phyloP scores from a whole-genome alignment of 2,888 invertebrate genomes.

The Oligia latruncula region DNA sequence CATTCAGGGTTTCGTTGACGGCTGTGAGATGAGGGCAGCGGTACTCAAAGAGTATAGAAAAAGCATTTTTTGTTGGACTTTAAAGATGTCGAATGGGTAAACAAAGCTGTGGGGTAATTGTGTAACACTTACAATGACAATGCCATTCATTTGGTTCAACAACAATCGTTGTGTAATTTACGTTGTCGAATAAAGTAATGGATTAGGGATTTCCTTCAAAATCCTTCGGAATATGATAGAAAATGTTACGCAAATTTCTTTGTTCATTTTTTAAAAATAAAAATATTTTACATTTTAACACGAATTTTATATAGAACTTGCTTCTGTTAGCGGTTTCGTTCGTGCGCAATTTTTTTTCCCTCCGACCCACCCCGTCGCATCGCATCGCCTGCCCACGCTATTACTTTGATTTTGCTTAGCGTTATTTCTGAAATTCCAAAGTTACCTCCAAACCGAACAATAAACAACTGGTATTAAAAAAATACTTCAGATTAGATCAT shows the following conservation, averaged over 20 bases:
- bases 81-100: background rate
- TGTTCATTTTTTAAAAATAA: background rate
- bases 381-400: too few species aligned
- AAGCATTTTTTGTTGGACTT: background rate
- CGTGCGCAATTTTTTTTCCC: too few species aligned
- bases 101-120: background rate
- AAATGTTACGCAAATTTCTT: background rate
- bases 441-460: too few species aligned
- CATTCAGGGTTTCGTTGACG: constrained; percentile 50
- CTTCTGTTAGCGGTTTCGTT: too few species aligned
- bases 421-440: too few species aligned
- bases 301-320: background rate
- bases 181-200: background rate
- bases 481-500: too few species aligned
- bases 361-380: too few species aligned
- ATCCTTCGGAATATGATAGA: background rate
- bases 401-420: too few species aligned
- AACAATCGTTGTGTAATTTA: background rate
- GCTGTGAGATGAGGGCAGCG: constrained; percentile 36
- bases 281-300: background rate
- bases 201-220: background rate
- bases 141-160: background rate
- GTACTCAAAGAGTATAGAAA: constrained; percentile 37
- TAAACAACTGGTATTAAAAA: too few species aligned
- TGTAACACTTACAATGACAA: background rate